Base-by-base conservation (phyloP, 1,140 invertebrate genomes). In the Heliconius himera region DNA sequence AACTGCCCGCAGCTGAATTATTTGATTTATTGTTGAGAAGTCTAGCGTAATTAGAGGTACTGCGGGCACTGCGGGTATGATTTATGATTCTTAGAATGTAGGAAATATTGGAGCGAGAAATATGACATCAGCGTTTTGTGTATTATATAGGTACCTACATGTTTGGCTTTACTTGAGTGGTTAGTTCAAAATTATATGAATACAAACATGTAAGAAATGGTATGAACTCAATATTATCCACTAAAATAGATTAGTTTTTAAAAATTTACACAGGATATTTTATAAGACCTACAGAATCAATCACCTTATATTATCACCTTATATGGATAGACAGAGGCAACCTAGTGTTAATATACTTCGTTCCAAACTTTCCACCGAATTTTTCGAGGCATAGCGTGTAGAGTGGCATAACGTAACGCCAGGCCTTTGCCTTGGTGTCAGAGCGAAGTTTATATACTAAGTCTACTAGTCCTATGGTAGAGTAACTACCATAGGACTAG, bases 1-100 rank as follows among this genome's bases (percentile, higher is more conserved):
- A 80, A 77, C 79, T 80, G 70, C 79, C 79, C 79, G 79, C 79
- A 80, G 76, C 76, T 77, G 79, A 80, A 80, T 80, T 80, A 70
- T 80, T 76, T 80, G 79, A 80, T 80, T 80, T 80, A 80, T 80
- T 36, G 79, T 73, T 36, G 75, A 73, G 79, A 76, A 74, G 56
- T 80, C 79, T 80, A 77, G 79, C 70, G 54, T 74, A 80, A 80
- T 80, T 80, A 80, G 79, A 76, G 70, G 74, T 73, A 76, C 74
- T 80, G 79, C 79, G 79, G 79, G 74, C 70, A 60, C 79, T 80
- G 78, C 78, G 78, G 78, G 78, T 56, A 72, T 80, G 78, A 80
- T 80, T 80, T 80, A 80, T 33, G 66, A 80, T 80, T 29, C 60
- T 66, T 66, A 66, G 60, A 29, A 66, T 66, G 60, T 66, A 66